Evolutionary conservation across 2,113 vertebrate species (phyloP).

Genomic region (Perca flavescens): DNA sequence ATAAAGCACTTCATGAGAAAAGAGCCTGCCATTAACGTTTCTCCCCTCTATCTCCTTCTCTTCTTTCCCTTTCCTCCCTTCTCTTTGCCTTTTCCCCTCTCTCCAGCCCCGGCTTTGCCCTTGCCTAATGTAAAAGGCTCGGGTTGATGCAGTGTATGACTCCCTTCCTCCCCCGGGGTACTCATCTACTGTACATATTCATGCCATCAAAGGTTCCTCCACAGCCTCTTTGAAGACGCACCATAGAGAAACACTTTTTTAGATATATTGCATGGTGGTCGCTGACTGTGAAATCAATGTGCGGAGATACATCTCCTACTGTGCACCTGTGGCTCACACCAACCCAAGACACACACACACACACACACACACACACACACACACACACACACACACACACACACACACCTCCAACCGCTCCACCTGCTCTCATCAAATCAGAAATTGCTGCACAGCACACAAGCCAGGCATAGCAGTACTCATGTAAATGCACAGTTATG

Average conservation of each 20-base stretch:
- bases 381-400: not conserved
- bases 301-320: slow-evolving; percentile 44
- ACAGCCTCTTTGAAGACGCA: slow-evolving; percentile 66
- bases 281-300: slow-evolving; percentile 78
- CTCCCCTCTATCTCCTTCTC: slow-evolving; percentile 34
- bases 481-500: slow-evolving; percentile 51
- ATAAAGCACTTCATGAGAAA: slow-evolving; percentile 58
- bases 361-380: slow-evolving; percentile 19
- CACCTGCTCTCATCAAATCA: slow-evolving; percentile 44
- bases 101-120: slow-evolving; percentile 52
- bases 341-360: slow-evolving; percentile 21
- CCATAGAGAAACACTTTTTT: slow-evolving; percentile 67
- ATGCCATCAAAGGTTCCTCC: slow-evolving; percentile 70
- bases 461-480: slow-evolving; percentile 13
- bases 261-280: slow-evolving; percentile 64
- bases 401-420: slow-evolving; percentile 16
- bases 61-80: slow-evolving; percentile 34
- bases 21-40: slow-evolving; percentile 53
- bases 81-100: slow-evolving; percentile 39
- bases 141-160: slow-evolving; percentile 65
- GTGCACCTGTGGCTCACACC: slow-evolving; percentile 67
- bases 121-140: slow-evolving; percentile 70
- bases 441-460: slow-evolving; percentile 20
- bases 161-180: slow-evolving; percentile 55
- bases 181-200: slow-evolving; percentile 82